Evolutionary conservation across 2,797 vertebrate genomes (phyloP).

Genomic region (Perodicticus potto): DNA sequence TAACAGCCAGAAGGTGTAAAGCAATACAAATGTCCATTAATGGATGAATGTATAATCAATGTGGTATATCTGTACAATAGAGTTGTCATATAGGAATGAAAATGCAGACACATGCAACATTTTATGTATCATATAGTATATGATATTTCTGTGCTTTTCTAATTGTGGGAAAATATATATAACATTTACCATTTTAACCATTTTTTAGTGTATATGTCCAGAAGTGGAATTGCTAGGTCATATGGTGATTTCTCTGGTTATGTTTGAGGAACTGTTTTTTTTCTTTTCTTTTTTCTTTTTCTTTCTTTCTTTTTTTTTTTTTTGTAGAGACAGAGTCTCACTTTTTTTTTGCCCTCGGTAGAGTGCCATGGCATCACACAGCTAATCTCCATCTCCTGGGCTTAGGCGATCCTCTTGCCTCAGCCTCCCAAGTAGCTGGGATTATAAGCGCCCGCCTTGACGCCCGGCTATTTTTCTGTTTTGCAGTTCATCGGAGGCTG

Average conservation of each 20-base stretch:
- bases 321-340: no score
- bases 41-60: neutral
- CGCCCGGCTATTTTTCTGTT: no score
- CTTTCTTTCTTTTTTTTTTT: no score
- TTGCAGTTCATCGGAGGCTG: no score
- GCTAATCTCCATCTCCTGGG: no score
- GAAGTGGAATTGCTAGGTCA: constrained; percentile 23
- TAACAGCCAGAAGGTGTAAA: neutral
- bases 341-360: no score
- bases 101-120: neutral
- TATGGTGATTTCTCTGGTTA: constrained; percentile 1
- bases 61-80: neutral
- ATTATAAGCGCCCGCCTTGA: no score
- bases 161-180: neutral
- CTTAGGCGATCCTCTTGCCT: no score
- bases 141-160: constrained; percentile 15
- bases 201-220: neutral
- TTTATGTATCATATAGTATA: neutral
- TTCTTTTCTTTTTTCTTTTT: no score
- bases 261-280: constrained; percentile 21
- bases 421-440: no score
- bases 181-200: neutral
- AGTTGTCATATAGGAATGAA: neutral
- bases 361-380: no score
- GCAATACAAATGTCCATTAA: neutral